These are phyloP conservation scores for Paguma larvata DNA, from an alignment of 2,797 vertebrate genomes.

Conservation along the genomic window DNA sequence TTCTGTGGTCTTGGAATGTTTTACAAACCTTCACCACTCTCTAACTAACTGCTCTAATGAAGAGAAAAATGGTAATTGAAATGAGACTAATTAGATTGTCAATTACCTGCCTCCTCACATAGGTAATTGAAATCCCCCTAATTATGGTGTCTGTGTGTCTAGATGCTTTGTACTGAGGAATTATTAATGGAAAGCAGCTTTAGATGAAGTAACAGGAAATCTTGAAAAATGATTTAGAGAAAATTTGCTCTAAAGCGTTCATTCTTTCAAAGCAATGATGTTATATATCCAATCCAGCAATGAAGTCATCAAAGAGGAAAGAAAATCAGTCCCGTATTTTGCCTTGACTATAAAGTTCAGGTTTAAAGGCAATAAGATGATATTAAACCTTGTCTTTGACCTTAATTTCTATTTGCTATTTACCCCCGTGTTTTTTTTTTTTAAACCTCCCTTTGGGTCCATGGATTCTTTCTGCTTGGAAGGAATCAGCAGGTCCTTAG, in stretches of 20 bases:
- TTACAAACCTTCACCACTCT: constrained; percentile 74
- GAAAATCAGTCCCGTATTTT: constrained; percentile 61
- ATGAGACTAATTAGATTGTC: constrained; percentile 85
- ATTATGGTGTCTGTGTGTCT: constrained; percentile 83
- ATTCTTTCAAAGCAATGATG: constrained; percentile 70
- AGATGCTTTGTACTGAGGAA: constrained; percentile 80
- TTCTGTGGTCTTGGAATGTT: constrained; percentile 69
- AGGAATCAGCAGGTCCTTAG: constrained; percentile 52
- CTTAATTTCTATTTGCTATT: constrained; percentile 63
- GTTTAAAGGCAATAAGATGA: constrained; percentile 8
- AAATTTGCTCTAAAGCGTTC: constrained; percentile 71
- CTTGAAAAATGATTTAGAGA: constrained; percentile 83
- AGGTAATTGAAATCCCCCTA: constrained; percentile 85
- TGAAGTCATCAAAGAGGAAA: constrained; percentile 68
- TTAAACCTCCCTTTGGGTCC: neutral
- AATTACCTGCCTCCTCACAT: constrained; percentile 84
- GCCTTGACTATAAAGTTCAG: constrained; percentile 47
- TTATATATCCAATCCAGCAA: constrained; percentile 65
- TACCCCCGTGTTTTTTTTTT: constrained; percentile 33
- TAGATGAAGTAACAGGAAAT: constrained; percentile 82
- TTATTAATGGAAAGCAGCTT: constrained; percentile 83
- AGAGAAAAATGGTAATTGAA: constrained; percentile 86
- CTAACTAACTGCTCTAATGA: constrained; percentile 85
- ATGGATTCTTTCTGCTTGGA: constrained; percentile 47
- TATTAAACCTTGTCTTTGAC: constrained; percentile 36